Evolutionary conservation across 1,140 invertebrate genomes (phyloP), one percentile per base, ranked within the genome.

Genomic region (Pseudomyrmex concolor): DNA sequence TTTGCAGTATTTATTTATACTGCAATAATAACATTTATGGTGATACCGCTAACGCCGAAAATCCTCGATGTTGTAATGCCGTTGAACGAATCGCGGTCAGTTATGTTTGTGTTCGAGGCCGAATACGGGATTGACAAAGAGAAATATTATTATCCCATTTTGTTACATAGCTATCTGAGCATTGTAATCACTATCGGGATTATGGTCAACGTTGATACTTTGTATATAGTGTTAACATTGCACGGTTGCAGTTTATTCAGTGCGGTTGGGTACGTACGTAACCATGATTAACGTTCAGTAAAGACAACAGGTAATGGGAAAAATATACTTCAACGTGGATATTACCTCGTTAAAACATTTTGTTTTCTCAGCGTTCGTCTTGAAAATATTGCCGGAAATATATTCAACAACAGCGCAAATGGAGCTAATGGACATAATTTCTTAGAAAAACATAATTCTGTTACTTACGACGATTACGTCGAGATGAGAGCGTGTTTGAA

Each of bases 121-220:
- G 77, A 87, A 22, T 87, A 85, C n/a, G n/a, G n/a, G 45, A 43
- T 89, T 9, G 59, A 87, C n/a, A 62, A 62, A 51, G 70, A 85
- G 0, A 70, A 87, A 12, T 84, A 85, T 73, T 89, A 83, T 71
- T 80, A 62, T 50, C 51, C 22, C 2, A 83, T 89, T 10, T 8
- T 77, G 2, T n/a, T 76, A 1, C 76, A n/a, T n/a, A n/a, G n/a
- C n/a, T n/a, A n/a, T n/a, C 9, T 71, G 0, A 2, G 8, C 2
- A 59, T 13, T 54, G 17, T 43, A 12, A 34, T 12, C 25, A 55
- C 71, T 2, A 19, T 74, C 5, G 19, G 25, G 17, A 81, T 77
- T 2, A 13, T 83, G 15, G n/a, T 83, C 5, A 51, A 66, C 5
- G 48, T 63, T 17, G 73, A 76, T 43, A 66, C 22, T 0, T 66